Conservation (phyloP, 2,888 invertebrate species). For the Archips crataeganus region DNA sequence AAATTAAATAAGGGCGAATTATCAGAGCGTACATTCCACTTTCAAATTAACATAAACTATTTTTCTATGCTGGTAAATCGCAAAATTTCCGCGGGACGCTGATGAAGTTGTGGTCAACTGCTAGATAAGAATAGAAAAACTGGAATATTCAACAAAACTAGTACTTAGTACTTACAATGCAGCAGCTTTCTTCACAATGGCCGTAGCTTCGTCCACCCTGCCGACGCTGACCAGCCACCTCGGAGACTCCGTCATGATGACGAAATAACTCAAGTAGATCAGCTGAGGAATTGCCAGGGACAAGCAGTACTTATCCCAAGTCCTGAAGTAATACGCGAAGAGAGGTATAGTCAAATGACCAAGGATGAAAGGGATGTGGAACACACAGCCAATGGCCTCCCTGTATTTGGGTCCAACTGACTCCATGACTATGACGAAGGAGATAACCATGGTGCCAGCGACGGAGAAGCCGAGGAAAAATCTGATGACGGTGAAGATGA, state of each 20-base stretch:
- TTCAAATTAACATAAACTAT: too few species aligned
- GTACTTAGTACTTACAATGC: constrained; percentile 72
- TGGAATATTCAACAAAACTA: background rate
- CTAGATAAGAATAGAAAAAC: too few species aligned
- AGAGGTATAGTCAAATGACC: constrained; percentile 88
- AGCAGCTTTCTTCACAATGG: constrained; percentile 89
- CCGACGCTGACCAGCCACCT: constrained; percentile 92
- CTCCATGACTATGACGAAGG: constrained; percentile 90
- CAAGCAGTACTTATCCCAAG: constrained; percentile 88
- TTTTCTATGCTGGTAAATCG: too few species aligned
- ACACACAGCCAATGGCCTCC: constrained; percentile 86
- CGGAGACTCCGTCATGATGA: constrained; percentile 92
- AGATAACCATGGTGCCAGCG: constrained; percentile 93
- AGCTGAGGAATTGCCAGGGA: constrained; percentile 87
- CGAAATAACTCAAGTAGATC: constrained; percentile 88
- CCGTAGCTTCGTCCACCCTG: constrained; percentile 86
- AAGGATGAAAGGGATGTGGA: constrained; percentile 89
- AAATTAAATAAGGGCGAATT: too few species aligned
- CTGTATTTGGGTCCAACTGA: constrained; percentile 84
- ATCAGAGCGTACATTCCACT: too few species aligned
- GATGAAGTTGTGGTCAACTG: too few species aligned
- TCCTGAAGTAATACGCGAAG: constrained; percentile 87
- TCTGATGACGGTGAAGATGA: constrained; percentile 86
- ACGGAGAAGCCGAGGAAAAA: constrained; percentile 91
- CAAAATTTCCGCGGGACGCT: too few species aligned